A percentile compares a stretch with the other conserved stretches of the same genome.
Evolutionary conservation across 2,888 invertebrate species (phyloP).

Genomic region (Hirtodrosophila cameraria): DNA sequence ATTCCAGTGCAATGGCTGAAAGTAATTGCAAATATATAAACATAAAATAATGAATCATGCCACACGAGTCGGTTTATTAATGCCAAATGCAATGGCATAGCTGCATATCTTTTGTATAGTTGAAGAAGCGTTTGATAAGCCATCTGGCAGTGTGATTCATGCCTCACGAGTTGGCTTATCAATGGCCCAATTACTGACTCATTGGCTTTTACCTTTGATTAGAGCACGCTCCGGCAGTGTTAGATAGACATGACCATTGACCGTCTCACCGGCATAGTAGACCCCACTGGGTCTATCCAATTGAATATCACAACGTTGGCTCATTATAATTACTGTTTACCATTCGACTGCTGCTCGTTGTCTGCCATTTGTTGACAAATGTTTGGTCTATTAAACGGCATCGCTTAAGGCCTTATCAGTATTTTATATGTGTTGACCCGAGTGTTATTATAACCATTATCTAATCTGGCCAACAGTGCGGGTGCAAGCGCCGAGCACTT

Average conservation of each 20-base stretch:
- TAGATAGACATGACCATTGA: slow-evolving; percentile 63
- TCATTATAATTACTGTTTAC: slow-evolving; percentile 51
- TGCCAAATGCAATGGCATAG: no score
- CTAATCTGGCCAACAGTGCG: slow-evolving; percentile 49
- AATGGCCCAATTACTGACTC: slow-evolving; percentile 45
- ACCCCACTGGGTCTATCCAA: slow-evolving; percentile 62
- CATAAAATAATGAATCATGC: no score
- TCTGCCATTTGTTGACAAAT: slow-evolving; percentile 50
- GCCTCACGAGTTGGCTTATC: slow-evolving; percentile 7
- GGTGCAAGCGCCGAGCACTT: slow-evolving; percentile 28
- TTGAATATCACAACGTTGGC: slow-evolving; percentile 57
- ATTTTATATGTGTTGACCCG: slow-evolving; percentile 18
- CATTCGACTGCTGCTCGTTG: slow-evolving; percentile 25
- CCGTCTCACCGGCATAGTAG: slow-evolving; percentile 72
- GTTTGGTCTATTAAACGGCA: slow-evolving; percentile 49
- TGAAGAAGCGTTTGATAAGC: not conserved
- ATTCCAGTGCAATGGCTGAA: slow-evolving; percentile 70
- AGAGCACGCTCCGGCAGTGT: slow-evolving; percentile 59
- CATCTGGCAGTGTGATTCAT: slow-evolving; percentile 39
- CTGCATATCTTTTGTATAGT: slow-evolving; percentile 10
- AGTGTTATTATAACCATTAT: slow-evolving; percentile 50
- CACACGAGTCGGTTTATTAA: no score
- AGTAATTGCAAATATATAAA: not conserved
- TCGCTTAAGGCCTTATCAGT: slow-evolving; percentile 43
- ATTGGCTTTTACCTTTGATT: slow-evolving; percentile 69